phyloP scores from a whole-genome alignment of 2,797 vertebrate species.

The Parauchenoglanis ngamensis region DNA sequence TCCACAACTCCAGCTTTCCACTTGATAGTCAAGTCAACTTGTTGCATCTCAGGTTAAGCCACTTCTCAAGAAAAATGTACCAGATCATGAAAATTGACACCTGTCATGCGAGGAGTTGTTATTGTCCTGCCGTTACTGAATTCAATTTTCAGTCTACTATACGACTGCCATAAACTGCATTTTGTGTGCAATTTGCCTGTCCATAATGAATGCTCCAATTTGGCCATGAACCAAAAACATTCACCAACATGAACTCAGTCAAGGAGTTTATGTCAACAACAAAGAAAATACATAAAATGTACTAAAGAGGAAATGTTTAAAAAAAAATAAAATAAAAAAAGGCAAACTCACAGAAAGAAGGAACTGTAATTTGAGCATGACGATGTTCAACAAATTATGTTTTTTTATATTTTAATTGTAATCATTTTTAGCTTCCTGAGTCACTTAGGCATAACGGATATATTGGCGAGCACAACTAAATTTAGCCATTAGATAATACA shows the following conservation, averaged over 20 bases:
- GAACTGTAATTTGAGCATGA: background rate
- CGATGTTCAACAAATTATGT: background rate
- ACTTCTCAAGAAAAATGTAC: background rate
- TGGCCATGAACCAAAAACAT: background rate
- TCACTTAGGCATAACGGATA: background rate
- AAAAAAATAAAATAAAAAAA: background rate
- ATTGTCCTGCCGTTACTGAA: background rate
- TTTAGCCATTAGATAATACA: background rate
- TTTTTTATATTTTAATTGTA: background rate
- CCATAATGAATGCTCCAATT: background rate
- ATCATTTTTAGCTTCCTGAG: background rate
- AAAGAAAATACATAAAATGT: background rate
- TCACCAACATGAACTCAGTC: background rate
- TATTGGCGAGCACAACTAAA: background rate
- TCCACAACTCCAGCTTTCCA: background rate
- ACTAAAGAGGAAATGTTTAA: background rate
- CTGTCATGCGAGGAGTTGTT: background rate
- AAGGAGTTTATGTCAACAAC: background rate
- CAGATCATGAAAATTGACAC: background rate
- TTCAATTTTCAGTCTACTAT: background rate
- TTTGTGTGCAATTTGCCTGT: background rate
- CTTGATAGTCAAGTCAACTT: background rate
- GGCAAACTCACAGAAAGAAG: background rate
- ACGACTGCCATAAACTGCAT: background rate
- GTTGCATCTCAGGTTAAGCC: background rate